phyloP scores from a whole-genome alignment of 2,888 invertebrate genomes.

The Halictus ligatus region DNA sequence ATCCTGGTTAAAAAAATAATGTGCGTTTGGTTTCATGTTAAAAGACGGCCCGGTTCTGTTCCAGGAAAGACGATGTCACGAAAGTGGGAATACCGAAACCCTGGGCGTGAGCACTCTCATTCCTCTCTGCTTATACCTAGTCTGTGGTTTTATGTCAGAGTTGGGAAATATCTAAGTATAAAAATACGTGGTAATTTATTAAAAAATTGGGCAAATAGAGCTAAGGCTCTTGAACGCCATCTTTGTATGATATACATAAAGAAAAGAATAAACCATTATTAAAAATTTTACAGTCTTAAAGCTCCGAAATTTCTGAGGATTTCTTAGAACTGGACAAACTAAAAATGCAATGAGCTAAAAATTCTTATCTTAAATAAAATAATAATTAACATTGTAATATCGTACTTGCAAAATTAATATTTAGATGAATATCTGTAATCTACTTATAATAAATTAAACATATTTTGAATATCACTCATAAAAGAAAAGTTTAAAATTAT shows the following conservation, averaged over 20 bases:
- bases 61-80: too few species aligned
- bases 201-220: too few species aligned
- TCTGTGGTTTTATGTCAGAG: too few species aligned
- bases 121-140: too few species aligned
- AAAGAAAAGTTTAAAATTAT: background rate
- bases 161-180: background rate
- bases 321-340: background rate
- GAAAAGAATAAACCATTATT: too few species aligned
- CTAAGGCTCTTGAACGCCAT: too few species aligned
- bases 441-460: background rate
- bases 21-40: too few species aligned
- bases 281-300: slow-evolving; percentile 2
- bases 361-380: background rate
- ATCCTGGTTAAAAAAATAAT: too few species aligned
- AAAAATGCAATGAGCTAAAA: background rate
- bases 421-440: background rate
- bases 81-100: too few species aligned
- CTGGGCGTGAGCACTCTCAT: too few species aligned
- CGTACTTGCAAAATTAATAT: background rate
- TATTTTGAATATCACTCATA: background rate
- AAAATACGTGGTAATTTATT: slow-evolving; percentile 10
- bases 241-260: too few species aligned
- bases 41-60: too few species aligned
- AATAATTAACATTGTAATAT: background rate
- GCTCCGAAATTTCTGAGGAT: background rate